A percentile compares a stretch with the other conserved stretches of the same genome.
Conservation (phyloP, 1,140 invertebrate species). For the Reticulitermes speratus region DNA sequence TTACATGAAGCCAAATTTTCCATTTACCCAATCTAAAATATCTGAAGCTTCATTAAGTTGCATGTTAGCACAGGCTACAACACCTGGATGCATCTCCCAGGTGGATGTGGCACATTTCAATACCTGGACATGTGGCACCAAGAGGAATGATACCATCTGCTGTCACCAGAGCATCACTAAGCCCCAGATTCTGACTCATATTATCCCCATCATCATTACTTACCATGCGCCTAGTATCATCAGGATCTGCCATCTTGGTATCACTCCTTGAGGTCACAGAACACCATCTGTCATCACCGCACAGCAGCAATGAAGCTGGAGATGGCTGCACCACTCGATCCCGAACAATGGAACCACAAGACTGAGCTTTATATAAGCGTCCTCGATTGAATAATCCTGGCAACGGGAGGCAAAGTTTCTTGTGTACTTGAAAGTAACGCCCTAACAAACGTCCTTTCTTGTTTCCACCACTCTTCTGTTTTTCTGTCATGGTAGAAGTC, state of each 20-base stretch:
- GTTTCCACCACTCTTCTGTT: constrained; percentile 38
- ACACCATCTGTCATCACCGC: constrained; percentile 48
- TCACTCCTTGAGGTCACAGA: constrained; percentile 32
- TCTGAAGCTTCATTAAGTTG: constrained; percentile 4
- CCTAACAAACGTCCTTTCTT: constrained; percentile 60
- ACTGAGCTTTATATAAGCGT: constrained; percentile 59
- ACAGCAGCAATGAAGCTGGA: constrained; percentile 46
- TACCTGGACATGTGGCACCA: constrained; percentile 42
- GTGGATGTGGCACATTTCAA: constrained; percentile 56
- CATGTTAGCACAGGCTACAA: constrained; percentile 59
- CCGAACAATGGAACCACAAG: constrained; percentile 56
- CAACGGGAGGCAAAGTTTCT: constrained; percentile 56
- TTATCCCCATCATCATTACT: constrained; percentile 49
- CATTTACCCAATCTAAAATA: background rate
- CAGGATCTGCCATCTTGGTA: background rate
- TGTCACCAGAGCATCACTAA: constrained; percentile 15
- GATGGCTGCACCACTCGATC: constrained; percentile 50
- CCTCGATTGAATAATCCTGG: constrained; percentile 55
- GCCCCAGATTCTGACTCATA: constrained; percentile 54
- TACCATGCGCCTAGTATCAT: constrained; percentile 46
- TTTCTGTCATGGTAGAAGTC: constrained; percentile 10
- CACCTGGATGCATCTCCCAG: constrained; percentile 57
- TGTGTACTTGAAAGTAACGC: constrained; percentile 64
- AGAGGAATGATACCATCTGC: constrained; percentile 36
- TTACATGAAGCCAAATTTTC: background rate